Evolutionary conservation across 1,140 invertebrate species (phyloP).

Genomic region (Chymomyza costata): DNA sequence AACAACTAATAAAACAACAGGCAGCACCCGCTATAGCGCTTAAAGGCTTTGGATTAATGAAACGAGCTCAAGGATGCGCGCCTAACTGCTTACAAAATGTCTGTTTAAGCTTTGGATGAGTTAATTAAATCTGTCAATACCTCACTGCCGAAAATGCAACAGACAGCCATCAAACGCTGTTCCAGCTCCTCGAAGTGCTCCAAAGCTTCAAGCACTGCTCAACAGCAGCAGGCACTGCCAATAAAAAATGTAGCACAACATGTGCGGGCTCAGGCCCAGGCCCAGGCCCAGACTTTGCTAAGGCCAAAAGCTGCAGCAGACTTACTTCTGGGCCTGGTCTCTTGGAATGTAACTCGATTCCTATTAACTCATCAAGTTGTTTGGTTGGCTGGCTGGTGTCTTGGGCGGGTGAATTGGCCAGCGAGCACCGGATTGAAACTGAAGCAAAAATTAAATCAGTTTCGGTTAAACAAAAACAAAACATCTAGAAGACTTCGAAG

Average conservation of each 20-base stretch:
- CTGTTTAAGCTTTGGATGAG: constrained; percentile 70
- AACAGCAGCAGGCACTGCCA: constrained; percentile 27
- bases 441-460: constrained; percentile 67
- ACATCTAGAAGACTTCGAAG: too few relatives aligned
- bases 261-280: constrained; percentile 42
- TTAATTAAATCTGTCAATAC: constrained; percentile 75
- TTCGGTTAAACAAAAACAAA: constrained; percentile 51
- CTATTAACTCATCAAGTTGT: constrained; percentile 74
- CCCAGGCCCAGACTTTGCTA: not conserved
- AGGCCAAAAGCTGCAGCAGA: constrained; percentile 10
- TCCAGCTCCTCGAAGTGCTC: constrained; percentile 55
- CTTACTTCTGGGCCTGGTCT: constrained; percentile 10
- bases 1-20: too few relatives aligned
- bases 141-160: constrained; percentile 24
- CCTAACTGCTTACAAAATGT: constrained; percentile 63
- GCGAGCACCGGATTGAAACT: constrained; percentile 45
- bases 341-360: constrained; percentile 74
- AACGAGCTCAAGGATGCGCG: constrained; percentile 26
- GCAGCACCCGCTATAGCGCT: too few relatives aligned
- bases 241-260: constrained; percentile 63
- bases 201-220: constrained; percentile 35
- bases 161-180: constrained; percentile 50
- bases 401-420: constrained; percentile 18
- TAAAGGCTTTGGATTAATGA: too few relatives aligned
- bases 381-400: constrained; percentile 35